These are phyloP conservation scores for Brachyptera putata DNA, from an alignment of 2,888 invertebrate species.

Conservation along the genomic window DNA sequence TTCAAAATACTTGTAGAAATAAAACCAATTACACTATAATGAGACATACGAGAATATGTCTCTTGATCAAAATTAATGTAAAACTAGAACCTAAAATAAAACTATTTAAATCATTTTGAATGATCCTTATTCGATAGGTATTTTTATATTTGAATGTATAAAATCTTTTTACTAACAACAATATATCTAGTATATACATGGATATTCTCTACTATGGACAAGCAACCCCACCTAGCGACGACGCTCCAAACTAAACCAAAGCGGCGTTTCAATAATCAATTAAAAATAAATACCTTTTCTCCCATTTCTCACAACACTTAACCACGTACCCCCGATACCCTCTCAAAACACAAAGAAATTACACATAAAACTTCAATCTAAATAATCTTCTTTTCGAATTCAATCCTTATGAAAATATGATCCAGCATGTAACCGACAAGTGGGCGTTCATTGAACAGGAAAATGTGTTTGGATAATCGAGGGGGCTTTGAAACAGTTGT, in stretches of 20 bases:
- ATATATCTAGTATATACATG: too few species aligned
- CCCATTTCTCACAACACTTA: not conserved
- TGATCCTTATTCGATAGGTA: too few species aligned
- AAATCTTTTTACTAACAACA: too few species aligned
- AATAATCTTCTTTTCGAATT: not conserved
- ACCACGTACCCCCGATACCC: too few species aligned
- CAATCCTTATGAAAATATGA: not conserved
- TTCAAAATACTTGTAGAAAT: too few species aligned
- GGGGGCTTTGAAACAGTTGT: slow-evolving; percentile 16
- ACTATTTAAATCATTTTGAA: too few species aligned
- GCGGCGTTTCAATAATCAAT: not conserved
- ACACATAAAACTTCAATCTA: not conserved
- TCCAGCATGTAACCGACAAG: not conserved
- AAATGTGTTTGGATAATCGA: slow-evolving; percentile 25
- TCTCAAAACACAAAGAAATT: not conserved
- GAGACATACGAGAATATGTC: too few species aligned
- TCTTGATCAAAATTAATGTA: too few species aligned
- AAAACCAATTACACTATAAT: too few species aligned
- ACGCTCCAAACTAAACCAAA: not conserved
- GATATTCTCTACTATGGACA: not conserved
- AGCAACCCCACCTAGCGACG: not conserved
- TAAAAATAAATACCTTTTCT: not conserved
- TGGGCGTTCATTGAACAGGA: slow-evolving; percentile 13
- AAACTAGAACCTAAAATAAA: too few species aligned
- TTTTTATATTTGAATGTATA: too few species aligned